Conservation (phyloP, 2,797 vertebrate genomes). For the Sebastes cheni region DNA sequence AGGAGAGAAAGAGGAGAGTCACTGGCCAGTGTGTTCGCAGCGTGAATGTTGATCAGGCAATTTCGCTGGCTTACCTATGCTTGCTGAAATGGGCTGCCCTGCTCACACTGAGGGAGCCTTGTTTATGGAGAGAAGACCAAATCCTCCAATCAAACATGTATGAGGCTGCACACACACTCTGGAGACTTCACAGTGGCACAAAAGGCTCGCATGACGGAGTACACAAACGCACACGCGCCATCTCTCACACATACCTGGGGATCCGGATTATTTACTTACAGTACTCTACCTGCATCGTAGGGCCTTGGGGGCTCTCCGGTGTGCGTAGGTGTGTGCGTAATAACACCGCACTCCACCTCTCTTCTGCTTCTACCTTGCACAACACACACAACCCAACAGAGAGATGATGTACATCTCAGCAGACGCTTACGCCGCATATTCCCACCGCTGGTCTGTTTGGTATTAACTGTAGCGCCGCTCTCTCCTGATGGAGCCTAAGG, state of each 20-base stretch:
- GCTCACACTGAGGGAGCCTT: constrained; percentile 71
- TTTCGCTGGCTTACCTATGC: constrained; percentile 52
- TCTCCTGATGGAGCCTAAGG: constrained; percentile 26
- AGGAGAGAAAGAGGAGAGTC: constrained; percentile 22
- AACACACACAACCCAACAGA: constrained; percentile 44
- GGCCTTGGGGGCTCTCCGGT: constrained; percentile 49
- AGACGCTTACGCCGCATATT: constrained; percentile 39
- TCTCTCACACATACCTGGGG: constrained; percentile 25
- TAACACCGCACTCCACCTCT: constrained; percentile 34
- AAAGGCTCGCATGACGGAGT: constrained; percentile 37
- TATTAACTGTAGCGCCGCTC: background rate
- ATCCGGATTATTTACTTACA: constrained; percentile 68
- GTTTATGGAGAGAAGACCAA: constrained; percentile 60
- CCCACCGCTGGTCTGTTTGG: constrained; percentile 17
- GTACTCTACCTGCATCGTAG: constrained; percentile 45
- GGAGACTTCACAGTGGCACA: constrained; percentile 54
- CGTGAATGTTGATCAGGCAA: constrained; percentile 66
- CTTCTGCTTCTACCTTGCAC: constrained; percentile 11
- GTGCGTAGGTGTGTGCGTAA: constrained; percentile 70
- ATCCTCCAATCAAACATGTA: constrained; percentile 67
- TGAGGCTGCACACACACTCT: constrained; percentile 48
- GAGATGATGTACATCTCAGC: constrained; percentile 47
- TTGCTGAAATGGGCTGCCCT: constrained; percentile 34
- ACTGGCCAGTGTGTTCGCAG: constrained; percentile 21
- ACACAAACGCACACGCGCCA: constrained; percentile 27